Conservation (phyloP, 2,888 invertebrate species). For the Tipula unca region DNA sequence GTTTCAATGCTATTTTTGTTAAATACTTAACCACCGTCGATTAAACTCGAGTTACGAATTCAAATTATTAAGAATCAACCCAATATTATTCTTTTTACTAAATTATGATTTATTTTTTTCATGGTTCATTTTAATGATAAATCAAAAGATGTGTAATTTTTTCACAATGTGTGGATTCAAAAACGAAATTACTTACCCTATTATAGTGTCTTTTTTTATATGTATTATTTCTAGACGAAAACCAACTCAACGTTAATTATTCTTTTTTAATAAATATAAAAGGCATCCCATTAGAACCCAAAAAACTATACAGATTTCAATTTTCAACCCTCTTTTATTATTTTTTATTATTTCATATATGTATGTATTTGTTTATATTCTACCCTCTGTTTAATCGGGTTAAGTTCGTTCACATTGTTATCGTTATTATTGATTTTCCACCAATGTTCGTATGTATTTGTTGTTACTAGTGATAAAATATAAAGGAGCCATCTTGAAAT, state of each 20-base stretch:
- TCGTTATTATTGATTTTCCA: constrained; percentile 16
- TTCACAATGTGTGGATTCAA: background rate
- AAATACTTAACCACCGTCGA: too few species aligned
- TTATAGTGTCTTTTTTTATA: background rate
- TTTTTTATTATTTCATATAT: background rate
- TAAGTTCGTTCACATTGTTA: constrained; percentile 18
- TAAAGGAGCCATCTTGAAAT: background rate
- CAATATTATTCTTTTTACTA: background rate
- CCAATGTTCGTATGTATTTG: background rate
- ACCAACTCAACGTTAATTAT: background rate
- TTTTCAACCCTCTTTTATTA: constrained; percentile 14
- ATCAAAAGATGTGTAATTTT: background rate
- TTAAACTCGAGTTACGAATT: too few species aligned
- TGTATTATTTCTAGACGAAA: background rate
- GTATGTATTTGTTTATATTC: background rate
- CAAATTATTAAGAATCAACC: background rate
- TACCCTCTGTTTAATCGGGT: background rate
- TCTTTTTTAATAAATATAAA: background rate
- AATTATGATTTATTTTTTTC: background rate
- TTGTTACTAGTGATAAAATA: background rate
- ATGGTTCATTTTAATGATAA: background rate
- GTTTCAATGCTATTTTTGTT: too few species aligned
- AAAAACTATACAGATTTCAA: background rate
- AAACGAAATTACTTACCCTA: background rate
- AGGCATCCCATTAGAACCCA: background rate